These are phyloP conservation scores for Buteo buteo DNA, from an alignment of 2,113 vertebrate genomes.

Conservation along the genomic window DNA sequence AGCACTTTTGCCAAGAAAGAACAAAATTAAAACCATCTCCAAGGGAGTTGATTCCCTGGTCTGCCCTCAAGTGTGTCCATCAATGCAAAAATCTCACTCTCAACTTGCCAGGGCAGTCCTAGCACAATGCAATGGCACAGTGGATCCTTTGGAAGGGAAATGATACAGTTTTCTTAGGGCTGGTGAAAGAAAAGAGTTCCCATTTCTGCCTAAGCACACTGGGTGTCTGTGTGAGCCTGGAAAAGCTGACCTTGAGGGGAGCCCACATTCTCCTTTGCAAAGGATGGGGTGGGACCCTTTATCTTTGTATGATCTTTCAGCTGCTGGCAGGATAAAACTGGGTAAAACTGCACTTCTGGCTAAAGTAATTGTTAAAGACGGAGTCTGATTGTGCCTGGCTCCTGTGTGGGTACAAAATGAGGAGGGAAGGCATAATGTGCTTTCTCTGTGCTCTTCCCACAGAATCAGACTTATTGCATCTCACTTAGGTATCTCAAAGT, in stretches of 20 bases:
- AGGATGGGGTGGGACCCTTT: background rate
- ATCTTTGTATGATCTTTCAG: background rate
- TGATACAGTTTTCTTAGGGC: background rate
- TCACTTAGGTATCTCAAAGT: background rate
- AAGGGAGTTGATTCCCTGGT: background rate
- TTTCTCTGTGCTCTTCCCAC: background rate
- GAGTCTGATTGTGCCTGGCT: background rate
- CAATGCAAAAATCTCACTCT: background rate
- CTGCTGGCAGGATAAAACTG: background rate
- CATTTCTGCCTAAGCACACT: background rate
- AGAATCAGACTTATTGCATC: background rate
- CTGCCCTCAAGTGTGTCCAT: background rate
- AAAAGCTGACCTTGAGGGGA: background rate
- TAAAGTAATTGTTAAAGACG: background rate
- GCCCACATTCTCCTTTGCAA: background rate
- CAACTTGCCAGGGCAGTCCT: background rate
- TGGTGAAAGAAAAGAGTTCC: background rate
- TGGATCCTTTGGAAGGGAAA: background rate
- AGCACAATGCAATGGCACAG: background rate
- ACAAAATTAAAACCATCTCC: conserved; percentile 6
- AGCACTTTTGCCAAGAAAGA: background rate
- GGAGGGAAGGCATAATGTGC: background rate
- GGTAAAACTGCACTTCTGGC: background rate
- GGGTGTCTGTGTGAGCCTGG: background rate
- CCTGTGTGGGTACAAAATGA: background rate